These are phyloP conservation scores for Drosophila elegans DNA, from an alignment of 1,140 invertebrate genomes.

Conservation along the genomic window DNA sequence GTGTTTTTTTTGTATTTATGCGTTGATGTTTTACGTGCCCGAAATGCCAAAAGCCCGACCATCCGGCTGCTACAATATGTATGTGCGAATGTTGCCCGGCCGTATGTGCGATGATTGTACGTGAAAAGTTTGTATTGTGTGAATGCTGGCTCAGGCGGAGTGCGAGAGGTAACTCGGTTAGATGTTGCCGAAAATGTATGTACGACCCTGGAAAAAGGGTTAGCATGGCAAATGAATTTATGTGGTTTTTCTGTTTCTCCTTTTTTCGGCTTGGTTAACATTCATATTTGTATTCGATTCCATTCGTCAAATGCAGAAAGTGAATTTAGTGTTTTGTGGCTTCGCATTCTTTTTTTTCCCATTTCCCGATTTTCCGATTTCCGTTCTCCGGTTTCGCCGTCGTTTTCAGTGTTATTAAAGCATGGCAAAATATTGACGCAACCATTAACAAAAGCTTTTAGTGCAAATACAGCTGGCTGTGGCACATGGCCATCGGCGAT, in stretches of 20 bases:
- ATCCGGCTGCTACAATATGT: slow-evolving; percentile 15
- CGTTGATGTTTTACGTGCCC: slow-evolving; percentile 80
- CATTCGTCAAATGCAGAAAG: slow-evolving; percentile 69
- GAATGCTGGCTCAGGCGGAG: slow-evolving; percentile 38
- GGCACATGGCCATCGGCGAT: slow-evolving; percentile 39
- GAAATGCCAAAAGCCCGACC: slow-evolving; percentile 48
- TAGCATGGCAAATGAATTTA: slow-evolving; percentile 70
- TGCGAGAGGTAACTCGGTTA: slow-evolving; percentile 14
- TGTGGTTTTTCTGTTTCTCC: slow-evolving; percentile 54
- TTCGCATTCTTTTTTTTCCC: slow-evolving; percentile 33
- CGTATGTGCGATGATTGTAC: slow-evolving; percentile 50
- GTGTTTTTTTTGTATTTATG: slow-evolving; percentile 69
- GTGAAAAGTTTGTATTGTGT: slow-evolving; percentile 73
- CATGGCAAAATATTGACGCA: slow-evolving; percentile 70
- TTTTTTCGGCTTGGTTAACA: slow-evolving; percentile 15
- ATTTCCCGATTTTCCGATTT: slow-evolving; percentile 52
- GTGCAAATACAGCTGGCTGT: slow-evolving; percentile 56
- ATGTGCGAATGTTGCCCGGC: slow-evolving; percentile 16
- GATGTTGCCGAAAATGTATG: slow-evolving; percentile 24
- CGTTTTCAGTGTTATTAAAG: slow-evolving; percentile 57
- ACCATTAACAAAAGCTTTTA: slow-evolving; percentile 80
- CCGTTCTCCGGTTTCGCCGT: slow-evolving; percentile 25
- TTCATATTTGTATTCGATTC: slow-evolving; percentile 59
- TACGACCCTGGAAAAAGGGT: slow-evolving; percentile 65
- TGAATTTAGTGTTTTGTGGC: slow-evolving; percentile 52